phyloP scores from a whole-genome alignment of 2,113 vertebrate species.

The Hippocampus barbouri region DNA sequence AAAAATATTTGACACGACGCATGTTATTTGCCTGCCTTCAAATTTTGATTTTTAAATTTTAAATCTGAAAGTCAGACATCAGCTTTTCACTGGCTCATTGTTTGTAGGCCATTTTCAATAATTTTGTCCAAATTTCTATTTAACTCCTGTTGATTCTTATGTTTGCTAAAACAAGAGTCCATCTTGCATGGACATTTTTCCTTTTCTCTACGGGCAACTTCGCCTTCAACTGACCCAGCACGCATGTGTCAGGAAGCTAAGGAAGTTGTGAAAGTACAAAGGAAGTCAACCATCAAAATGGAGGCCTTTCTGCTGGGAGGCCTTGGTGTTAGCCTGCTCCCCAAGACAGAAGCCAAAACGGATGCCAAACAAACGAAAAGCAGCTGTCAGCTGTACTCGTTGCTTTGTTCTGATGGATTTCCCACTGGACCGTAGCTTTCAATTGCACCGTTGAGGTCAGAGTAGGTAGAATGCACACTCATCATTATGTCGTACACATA shows the following conservation, averaged over 20 bases:
- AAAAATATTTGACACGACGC: too few species aligned
- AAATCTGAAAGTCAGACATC: too few species aligned
- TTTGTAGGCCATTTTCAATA: too few species aligned
- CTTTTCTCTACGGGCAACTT: neutral
- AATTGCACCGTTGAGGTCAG: constrained; percentile 48
- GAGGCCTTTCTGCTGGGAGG: too few species aligned
- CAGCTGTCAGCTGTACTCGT: constrained; percentile 45
- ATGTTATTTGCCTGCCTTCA: too few species aligned
- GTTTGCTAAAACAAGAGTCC: too few species aligned
- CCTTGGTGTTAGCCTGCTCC: neutral
- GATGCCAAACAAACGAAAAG: constrained; percentile 8
- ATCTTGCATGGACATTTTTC: neutral
- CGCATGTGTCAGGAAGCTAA: neutral
- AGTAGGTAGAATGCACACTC: constrained; percentile 32
- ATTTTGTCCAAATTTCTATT: too few species aligned
- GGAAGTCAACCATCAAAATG: neutral
- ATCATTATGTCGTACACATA: neutral
- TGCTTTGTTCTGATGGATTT: constrained; percentile 25
- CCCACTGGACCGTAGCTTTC: constrained; percentile 31
- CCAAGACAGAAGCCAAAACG: neutral
- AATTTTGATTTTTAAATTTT: too few species aligned
- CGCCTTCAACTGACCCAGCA: neutral
- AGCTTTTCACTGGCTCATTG: too few species aligned
- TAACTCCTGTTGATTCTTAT: too few species aligned
- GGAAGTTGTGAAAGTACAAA: neutral